Percentiles rank a stretch among this genome's conserved stretches.
These are phyloP conservation scores for Salarias fasciatus DNA, from an alignment of 2,797 vertebrate genomes.

Conservation along the genomic window DNA sequence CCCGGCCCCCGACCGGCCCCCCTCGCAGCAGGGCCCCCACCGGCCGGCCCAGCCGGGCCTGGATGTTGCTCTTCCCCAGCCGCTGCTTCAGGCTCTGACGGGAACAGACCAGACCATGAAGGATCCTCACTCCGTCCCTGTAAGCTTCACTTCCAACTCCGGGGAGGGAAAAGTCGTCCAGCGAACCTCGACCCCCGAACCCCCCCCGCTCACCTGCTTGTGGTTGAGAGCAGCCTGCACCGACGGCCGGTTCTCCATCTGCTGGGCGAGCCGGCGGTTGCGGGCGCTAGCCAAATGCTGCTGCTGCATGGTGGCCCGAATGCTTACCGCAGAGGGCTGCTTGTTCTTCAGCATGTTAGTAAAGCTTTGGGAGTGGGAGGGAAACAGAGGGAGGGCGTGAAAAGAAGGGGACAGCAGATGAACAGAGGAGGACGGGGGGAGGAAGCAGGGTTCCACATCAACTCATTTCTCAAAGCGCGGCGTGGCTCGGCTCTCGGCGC, in stretches of 20 bases:
- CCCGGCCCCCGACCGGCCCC: constrained; percentile 80
- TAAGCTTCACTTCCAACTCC: no score
- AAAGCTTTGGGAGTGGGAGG: constrained; percentile 92
- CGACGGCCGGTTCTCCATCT: constrained; percentile 99
- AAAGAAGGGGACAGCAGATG: constrained; percentile 71
- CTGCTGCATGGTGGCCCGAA: constrained; percentile 98
- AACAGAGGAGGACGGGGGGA: constrained; percentile 69
- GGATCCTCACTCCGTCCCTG: no score
- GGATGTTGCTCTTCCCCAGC: constrained; percentile 97
- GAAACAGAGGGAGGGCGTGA: constrained; percentile 71
- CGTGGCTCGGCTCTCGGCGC: constrained; percentile 51
- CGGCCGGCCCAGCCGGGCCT: constrained; percentile 93
- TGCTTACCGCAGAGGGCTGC: constrained; percentile 95
- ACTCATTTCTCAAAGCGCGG: constrained; percentile 78
- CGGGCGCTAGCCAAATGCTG: constrained; percentile 97
- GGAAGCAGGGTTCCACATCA: constrained; percentile 83
- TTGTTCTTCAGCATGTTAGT: constrained; percentile 99
- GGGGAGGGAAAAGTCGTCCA: no score
- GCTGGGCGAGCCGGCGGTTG: constrained; percentile 97
- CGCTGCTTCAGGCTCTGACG: constrained; percentile 95
- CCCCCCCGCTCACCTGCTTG: constrained; percentile 91
- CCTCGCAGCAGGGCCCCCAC: constrained; percentile 86
- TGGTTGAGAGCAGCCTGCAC: constrained; percentile 97
- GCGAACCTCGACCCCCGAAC: no score
- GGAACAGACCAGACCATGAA: no score